Evolutionary conservation across 2,113 vertebrate species (phyloP).

Genomic region (Scolopax mira): DNA sequence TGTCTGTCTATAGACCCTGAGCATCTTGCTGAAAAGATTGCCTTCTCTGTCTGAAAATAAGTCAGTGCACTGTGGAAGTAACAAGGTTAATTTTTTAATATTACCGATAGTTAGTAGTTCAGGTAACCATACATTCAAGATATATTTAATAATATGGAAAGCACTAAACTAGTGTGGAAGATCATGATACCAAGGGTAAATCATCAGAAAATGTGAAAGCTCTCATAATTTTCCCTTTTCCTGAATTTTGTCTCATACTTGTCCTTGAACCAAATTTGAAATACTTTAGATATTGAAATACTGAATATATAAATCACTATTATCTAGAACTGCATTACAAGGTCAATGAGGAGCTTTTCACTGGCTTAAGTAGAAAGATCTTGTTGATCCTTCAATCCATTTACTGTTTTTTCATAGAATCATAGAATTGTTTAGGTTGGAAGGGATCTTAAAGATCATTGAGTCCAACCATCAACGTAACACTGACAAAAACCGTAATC

Average conservation of each 20-base stretch:
- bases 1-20: not conserved
- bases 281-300: not conserved
- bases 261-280: not conserved
- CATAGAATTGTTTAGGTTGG: too few species aligned
- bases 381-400: not conserved
- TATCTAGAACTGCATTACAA: not conserved
- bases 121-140: not conserved
- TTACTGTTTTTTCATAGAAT: not conserved
- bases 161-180: not conserved
- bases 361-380: fast-evolving
- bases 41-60: not conserved
- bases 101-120: not conserved
- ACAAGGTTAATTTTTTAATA: not conserved
- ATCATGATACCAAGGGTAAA: not conserved
- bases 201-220: not conserved
- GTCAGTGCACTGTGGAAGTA: not conserved
- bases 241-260: not conserved
- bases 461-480: not conserved
- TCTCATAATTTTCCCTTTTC: not conserved
- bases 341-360: not conserved
- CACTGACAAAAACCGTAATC: not conserved
- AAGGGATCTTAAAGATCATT: too few species aligned
- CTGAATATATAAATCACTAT: not conserved
- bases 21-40: not conserved
- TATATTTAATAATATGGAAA: not conserved